phyloP scores from a whole-genome alignment of 2,113 vertebrate species.

The Phyllopteryx taeniolatus region DNA sequence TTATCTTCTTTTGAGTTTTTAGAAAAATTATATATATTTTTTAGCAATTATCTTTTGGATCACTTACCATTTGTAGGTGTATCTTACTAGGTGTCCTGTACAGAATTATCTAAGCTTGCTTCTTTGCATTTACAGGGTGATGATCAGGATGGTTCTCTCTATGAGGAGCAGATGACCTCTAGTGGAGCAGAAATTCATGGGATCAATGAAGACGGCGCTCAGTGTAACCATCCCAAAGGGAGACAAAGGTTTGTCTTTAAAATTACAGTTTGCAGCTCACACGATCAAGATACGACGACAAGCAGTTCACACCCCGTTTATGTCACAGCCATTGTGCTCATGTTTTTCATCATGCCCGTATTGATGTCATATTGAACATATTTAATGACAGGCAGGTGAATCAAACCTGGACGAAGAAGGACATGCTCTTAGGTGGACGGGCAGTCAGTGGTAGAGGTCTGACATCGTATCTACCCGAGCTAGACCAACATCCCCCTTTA shows the following conservation, averaged over 20 bases:
- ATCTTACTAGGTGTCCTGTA: background rate
- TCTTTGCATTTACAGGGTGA: conserved; percentile 34
- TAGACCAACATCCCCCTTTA: conserved; percentile 42
- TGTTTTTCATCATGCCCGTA: background rate
- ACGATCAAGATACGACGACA: background rate
- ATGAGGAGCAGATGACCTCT: conserved; percentile 42
- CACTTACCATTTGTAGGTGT: background rate
- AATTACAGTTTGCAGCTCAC: background rate
- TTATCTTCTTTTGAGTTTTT: too few species aligned
- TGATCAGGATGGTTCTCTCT: conserved; percentile 39
- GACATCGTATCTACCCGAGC: conserved; percentile 40
- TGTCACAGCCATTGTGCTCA: background rate
- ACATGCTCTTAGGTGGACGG: conserved; percentile 44
- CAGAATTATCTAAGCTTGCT: background rate
- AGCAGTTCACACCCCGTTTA: background rate
- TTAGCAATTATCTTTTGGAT: background rate
- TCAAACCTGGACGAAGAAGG: conserved; percentile 67
- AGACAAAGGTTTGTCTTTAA: conserved; percentile 56
- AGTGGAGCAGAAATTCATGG: conserved; percentile 37
- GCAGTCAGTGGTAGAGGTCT: conserved; percentile 31
- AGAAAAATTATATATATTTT: background rate
- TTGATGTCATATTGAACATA: background rate
- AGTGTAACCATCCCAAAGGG: conserved; percentile 38
- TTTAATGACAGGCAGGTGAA: conserved; percentile 52
- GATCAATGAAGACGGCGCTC: conserved; percentile 50